Base-by-base conservation (phyloP, 2,888 invertebrate species). In the Lithophane ornitopus region DNA sequence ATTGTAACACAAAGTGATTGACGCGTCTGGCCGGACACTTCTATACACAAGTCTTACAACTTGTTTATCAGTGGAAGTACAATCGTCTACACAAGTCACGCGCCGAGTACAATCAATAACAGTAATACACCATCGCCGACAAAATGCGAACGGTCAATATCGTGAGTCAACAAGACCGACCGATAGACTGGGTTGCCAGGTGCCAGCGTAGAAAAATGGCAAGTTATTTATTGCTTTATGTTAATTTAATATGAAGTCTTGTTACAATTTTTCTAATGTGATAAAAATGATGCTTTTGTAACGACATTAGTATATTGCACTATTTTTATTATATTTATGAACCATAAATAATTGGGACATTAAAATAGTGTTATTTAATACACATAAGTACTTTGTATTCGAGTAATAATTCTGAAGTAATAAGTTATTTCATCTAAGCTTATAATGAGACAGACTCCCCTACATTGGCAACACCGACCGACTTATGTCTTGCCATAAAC, bases 401-500 rank as follows among this genome's bases (percentile, higher is more conserved):
- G 0, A n/a, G 59, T 65, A 66, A 70, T 75, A 70, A 59, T 61
- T 75, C 65, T 19, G n/a, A 44, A 65, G 44, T 71, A 76, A 69
- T 80, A 75, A 86, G 68, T 84, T 73, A 80, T 81, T 80, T 75
- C 56, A 70, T 81, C 72, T 66, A 77, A 81, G 70, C 75, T 84
- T 85, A 87, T 91, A 92, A 88, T 83, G 80, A 89, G 90, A 89
- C 88, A 90, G 78, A 83, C 89, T 89, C 89, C 90, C 89, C 78
- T 87, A 86, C 89, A 89, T 80, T 93, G 92, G 95, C 94, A 95
- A 95, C 96, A 95, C 94, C 85, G 91, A 90, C 91, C 93, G 94
- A 94, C 95, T 95, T 95, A 96, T 93, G 94, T 94, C 95, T 92
- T 94, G 95, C 94, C 95, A 96, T 96, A 96, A 96, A 96, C 95